Conservation (phyloP, 2,113 vertebrate species). For the Hemichromis elongatus region DNA sequence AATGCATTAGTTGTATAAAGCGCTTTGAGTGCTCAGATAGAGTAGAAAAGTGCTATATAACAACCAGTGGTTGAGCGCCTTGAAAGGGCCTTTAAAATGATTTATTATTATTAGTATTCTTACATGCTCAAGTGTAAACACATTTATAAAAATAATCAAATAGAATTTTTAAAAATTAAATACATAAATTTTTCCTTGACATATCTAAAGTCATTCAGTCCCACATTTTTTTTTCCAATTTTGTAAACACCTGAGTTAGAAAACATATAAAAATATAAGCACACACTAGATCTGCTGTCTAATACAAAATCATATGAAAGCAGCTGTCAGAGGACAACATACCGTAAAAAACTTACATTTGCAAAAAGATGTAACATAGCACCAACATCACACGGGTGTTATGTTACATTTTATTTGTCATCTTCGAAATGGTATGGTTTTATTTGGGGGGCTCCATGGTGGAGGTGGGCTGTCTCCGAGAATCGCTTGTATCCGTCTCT, state of each 20-base stretch:
- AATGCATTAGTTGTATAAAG: too few species aligned
- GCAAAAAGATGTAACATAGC: background rate
- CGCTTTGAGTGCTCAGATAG: too few species aligned
- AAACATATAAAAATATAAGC: background rate
- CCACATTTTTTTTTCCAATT: background rate
- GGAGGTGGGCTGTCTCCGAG: constrained; percentile 65
- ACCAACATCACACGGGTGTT: background rate
- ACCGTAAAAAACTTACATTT: background rate
- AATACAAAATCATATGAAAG: background rate
- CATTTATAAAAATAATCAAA: background rate
- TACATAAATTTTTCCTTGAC: background rate
- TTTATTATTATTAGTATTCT: rapidly evolving
- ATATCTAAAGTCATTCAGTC: background rate
- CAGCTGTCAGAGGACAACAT: background rate
- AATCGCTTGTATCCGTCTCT: constrained; percentile 70
- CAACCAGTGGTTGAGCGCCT: too few species aligned
- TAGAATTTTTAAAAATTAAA: background rate
- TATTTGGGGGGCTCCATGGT: constrained; percentile 90
- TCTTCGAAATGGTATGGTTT: constrained; percentile 75
- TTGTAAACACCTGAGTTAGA: background rate
- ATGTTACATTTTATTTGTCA: constrained; percentile 39
- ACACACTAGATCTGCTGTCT: background rate
- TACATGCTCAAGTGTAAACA: background rate
- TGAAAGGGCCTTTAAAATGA: background rate
- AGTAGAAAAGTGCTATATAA: too few species aligned